phyloP scores from a whole-genome alignment of 1,140 invertebrate species.

The Drosophila mayri region DNA sequence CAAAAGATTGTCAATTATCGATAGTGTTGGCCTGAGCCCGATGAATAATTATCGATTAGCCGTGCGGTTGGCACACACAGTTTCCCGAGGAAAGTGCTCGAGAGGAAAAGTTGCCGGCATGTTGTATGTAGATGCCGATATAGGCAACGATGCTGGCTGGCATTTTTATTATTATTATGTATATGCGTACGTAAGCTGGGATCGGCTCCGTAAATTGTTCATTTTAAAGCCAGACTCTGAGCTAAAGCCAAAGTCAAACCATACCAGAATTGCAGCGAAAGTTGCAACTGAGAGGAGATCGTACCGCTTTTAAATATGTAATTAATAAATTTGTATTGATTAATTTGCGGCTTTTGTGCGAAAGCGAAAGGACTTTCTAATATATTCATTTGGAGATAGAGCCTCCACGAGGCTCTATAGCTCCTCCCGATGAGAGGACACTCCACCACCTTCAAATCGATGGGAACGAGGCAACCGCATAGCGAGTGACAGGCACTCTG shows the following conservation, averaged over 20 bases:
- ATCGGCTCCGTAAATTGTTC: constrained; percentile 48
- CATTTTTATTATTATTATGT: constrained; percentile 64
- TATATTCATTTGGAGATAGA: constrained; percentile 27
- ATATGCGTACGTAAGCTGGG: constrained; percentile 62
- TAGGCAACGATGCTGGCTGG: constrained; percentile 43
- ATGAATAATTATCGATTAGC: constrained; percentile 83
- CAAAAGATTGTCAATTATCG: constrained; percentile 80
- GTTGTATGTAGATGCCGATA: constrained; percentile 31
- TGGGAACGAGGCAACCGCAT: constrained; percentile 20
- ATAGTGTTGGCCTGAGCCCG: constrained; percentile 68
- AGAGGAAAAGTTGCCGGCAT: constrained; percentile 59
- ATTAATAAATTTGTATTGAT: constrained; percentile 58
- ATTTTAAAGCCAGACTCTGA: constrained; percentile 31
- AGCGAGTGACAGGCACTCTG: constrained; percentile 37
- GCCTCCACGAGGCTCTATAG: not conserved
- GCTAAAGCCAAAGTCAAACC: constrained; percentile 25
- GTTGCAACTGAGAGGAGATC: constrained; percentile 20
- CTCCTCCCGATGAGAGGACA: constrained; percentile 33
- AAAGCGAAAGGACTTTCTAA: constrained; percentile 56
- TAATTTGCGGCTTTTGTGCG: constrained; percentile 44
- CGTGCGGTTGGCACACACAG: constrained; percentile 35
- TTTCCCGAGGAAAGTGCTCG: constrained; percentile 36
- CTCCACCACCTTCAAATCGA: constrained; percentile 14
- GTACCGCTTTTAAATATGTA: constrained; percentile 53
- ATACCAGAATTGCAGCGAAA: constrained; percentile 60